A percentile compares a stretch with the other conserved stretches of the same genome.
Evolutionary conservation across 2,888 invertebrate species (phyloP).

Genomic region (Sphecodes monilicornis): DNA sequence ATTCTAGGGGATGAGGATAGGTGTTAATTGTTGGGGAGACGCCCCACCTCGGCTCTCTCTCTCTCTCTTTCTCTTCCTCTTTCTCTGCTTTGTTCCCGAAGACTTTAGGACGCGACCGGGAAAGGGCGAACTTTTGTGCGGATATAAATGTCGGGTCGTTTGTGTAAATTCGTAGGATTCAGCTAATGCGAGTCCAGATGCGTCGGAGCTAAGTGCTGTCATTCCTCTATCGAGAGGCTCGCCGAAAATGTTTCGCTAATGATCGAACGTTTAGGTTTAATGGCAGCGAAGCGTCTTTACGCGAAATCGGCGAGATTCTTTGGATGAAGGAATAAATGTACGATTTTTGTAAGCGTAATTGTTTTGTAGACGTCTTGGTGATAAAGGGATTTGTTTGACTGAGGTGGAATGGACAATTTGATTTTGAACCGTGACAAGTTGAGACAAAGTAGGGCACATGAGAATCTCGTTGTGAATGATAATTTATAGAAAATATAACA

Average conservation of each 20-base stretch:
- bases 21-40: constrained; percentile 23
- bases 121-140: constrained; percentile 6
- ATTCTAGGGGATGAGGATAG: constrained; percentile 11
- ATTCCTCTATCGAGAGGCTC: not conserved
- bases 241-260: constrained; percentile 5
- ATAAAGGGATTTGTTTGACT: too few species aligned
- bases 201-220: not conserved
- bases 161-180: constrained; percentile 3
- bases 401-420: too few species aligned
- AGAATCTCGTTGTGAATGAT: too few species aligned
- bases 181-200: not conserved
- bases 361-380: too few species aligned
- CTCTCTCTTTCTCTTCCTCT: not conserved
- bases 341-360: not conserved
- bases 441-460: too few species aligned
- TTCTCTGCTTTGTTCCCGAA: constrained; percentile 10
- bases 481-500: too few species aligned
- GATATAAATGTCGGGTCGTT: constrained; percentile 10
- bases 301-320: not conserved
- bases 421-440: too few species aligned
- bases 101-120: not conserved
- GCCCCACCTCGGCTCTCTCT: not conserved
- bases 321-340: not conserved
- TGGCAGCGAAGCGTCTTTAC: not conserved
- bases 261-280: not conserved